A percentile compares a stretch with the other conserved stretches of the same genome.
These are phyloP conservation scores for Gallinago stenura DNA, from an alignment of 2,797 vertebrate genomes.

Conservation along the genomic window DNA sequence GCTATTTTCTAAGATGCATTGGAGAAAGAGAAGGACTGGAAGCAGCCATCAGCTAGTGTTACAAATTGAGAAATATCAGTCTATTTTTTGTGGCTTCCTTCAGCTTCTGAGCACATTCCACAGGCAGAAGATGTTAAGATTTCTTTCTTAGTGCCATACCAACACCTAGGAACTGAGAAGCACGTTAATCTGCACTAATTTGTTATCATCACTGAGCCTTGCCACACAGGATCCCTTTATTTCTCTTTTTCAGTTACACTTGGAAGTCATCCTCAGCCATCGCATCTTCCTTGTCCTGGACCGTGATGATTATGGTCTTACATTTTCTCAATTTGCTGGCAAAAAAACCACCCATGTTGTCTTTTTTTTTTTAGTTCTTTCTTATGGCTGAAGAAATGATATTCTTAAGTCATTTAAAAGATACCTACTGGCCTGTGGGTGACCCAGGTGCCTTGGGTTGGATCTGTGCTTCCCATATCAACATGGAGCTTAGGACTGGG, in stretches of 20 bases:
- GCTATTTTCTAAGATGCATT: constrained; percentile 14
- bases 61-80: background rate
- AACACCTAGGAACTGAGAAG: background rate
- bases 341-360: background rate
- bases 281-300: background rate
- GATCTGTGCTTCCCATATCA: background rate
- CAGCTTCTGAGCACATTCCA: background rate
- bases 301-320: background rate
- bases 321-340: background rate
- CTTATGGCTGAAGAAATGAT: background rate
- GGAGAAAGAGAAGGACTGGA: constrained; percentile 1
- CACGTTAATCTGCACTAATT: background rate
- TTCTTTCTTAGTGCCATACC: constrained; percentile 28
- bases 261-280: background rate
- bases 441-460: background rate
- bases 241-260: background rate
- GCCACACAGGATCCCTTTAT: background rate
- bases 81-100: background rate
- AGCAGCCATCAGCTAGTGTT: background rate
- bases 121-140: background rate
- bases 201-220: background rate
- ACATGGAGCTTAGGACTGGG: background rate
- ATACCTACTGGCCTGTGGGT: background rate
- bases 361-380: background rate
- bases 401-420: background rate